Conservation (phyloP, 2,797 vertebrate genomes). For the Catamblyrhynchus diadema region DNA sequence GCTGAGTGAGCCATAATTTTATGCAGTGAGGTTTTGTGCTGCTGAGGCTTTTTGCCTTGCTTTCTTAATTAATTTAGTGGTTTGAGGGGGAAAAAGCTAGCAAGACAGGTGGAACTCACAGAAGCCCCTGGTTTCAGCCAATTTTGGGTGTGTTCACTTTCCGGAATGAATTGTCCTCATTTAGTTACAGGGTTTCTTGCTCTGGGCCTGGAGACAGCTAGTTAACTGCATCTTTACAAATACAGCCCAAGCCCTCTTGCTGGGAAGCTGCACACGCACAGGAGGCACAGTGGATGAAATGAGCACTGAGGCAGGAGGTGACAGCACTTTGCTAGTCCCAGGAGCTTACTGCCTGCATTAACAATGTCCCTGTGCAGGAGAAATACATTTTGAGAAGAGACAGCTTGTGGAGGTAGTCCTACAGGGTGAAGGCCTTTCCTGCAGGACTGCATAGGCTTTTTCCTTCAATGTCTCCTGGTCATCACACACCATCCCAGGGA, state of each 20-base stretch:
- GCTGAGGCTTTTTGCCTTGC: neutral
- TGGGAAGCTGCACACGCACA: neutral
- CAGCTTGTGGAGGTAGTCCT: too few species aligned
- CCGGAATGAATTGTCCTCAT: neutral
- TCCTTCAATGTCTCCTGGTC: neutral
- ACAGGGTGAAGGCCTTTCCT: neutral
- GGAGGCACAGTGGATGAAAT: neutral
- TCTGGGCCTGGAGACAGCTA: neutral
- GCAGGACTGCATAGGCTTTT: neutral
- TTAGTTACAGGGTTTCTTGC: neutral
- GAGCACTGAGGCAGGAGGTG: neutral
- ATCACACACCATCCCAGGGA: neutral
- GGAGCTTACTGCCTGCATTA: neutral
- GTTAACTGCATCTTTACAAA: neutral
- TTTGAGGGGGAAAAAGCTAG: neutral
- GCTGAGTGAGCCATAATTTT: conserved; percentile 9
- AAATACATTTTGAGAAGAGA: neutral
- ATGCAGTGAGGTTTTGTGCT: neutral
- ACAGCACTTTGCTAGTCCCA: neutral
- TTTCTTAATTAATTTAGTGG: neutral
- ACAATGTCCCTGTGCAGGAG: neutral
- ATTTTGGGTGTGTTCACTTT: neutral
- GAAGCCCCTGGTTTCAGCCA: neutral
- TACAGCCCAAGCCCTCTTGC: rapidly evolving
- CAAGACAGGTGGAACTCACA: neutral